Base-by-base conservation (phyloP, 2,797 vertebrate species). In the Pangasius djambal region DNA sequence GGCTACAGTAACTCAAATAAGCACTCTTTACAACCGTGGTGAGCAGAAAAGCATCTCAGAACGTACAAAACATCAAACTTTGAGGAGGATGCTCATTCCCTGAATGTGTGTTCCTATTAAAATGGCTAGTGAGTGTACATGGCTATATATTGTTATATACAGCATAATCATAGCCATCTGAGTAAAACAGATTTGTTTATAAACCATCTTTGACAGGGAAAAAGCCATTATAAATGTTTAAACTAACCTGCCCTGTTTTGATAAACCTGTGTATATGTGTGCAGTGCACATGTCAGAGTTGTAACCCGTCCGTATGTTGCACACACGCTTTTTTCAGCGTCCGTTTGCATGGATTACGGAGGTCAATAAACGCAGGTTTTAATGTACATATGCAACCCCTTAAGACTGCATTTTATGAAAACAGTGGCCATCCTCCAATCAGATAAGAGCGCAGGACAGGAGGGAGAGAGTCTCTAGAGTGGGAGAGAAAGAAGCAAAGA, bases 381-480 rank as follows among this genome's bases (percentile, higher is more conserved):
- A 95, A 95, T 95, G 93, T 96, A 96, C 95, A 96, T 96, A 95
- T 96, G 96, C 95, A 96, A 96, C 92, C 92, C 94, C 94, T 96
- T 96, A 96, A 95, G 96, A 95, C 95, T 94, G 93, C 92, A 93
- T 95, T 96, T 96, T 95, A 95, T 96, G 93, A 95, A 96, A 96
- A 96, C 94, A 95, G 95, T 95, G 95, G 96, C 96, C 88, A 87
- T 3, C 89, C 89, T 95, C 96, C 96, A 93, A 96, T 97, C 96
- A 95, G 96, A 97, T 96, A 96, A 95, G 93, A 63, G 88, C 85
- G 77, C 92, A 93, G 93, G 95, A 94, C 92, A 93, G 93, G 94
- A 95, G 92, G 91, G 93, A 94, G 94, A 94, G 90, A 65, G 74
- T 87, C 61, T 79, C 57, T 22, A 93, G 94, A 92, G 94, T 93